Conservation (phyloP, 2,888 invertebrate species). For the Drosophila koepferae region DNA sequence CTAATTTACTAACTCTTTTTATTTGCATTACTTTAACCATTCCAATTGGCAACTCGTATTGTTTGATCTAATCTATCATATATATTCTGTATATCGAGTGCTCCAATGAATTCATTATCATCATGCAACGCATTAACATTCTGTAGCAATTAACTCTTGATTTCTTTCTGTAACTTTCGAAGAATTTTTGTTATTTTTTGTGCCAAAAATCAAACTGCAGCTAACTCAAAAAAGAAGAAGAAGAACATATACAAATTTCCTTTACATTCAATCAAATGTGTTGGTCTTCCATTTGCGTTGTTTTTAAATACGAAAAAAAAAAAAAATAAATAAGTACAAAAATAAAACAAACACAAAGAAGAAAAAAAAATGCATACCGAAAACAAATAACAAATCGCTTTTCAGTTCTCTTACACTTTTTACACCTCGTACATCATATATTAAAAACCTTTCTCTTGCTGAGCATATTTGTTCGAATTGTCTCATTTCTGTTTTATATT, state of each 20-base stretch:
- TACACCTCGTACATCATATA: conserved; percentile 32
- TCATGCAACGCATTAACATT: conserved; percentile 38
- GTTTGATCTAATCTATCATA: conserved; percentile 13
- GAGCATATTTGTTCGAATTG: conserved; percentile 29
- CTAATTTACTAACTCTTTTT: conserved; percentile 34
- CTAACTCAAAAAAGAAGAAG: conserved; percentile 15
- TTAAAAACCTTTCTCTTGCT: conserved; percentile 22
- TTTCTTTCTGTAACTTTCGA: conserved; percentile 22
- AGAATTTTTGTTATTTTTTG: conserved; percentile 26
- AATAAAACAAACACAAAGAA: conserved; percentile 14
- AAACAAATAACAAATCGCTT: conserved; percentile 59
- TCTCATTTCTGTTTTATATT: conserved; percentile 27
- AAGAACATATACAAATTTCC: background rate
- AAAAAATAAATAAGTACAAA: background rate
- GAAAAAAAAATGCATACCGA: conserved; percentile 20
- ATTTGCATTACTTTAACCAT: conserved; percentile 16
- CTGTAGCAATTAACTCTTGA: conserved; percentile 14
- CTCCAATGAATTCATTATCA: conserved; percentile 36
- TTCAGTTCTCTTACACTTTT: conserved; percentile 44
- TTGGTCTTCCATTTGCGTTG: conserved; percentile 72
- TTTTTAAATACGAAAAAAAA: conserved; percentile 24
- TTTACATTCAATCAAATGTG: conserved; percentile 33
- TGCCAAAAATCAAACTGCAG: conserved; percentile 47
- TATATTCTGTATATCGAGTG: conserved; percentile 3
- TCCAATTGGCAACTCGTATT: conserved; percentile 34